Evolutionary conservation across 2,113 vertebrate species (phyloP), one percentile per base, ranked within the genome.

Genomic region (Entelurus aequoreus): DNA sequence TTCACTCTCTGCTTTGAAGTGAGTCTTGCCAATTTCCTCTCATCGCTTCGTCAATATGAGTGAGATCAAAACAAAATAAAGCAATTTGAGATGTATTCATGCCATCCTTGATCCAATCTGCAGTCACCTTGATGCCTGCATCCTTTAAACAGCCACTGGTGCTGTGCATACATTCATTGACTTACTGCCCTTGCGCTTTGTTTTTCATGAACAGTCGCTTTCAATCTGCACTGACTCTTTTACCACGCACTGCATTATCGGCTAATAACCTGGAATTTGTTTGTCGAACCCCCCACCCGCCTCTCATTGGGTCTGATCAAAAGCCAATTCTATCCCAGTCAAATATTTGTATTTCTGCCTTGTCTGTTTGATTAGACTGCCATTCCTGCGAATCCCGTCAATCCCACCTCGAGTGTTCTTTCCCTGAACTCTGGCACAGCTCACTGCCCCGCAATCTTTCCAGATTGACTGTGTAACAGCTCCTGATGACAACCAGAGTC

Each of bases 311-410:
- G 71, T 62, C 63, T 82, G 82, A 88, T 87, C 76, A 83, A 76
- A 84, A 85, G 79, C 62, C 81, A 80, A 84, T 84, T 75, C 81
- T 82, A 85, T 81, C 69, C 61, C 65, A 70, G 79, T 81, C 76
- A 84, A 88, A 87, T 84, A 80, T 88, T 84, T 85, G 77, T 82
- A 86, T 86, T 87, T 81, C 72, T 68, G 70, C 66, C 75, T 81
- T 69, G 76, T 80, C 79, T 77, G 76, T 83, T 84, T 81, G 78
- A 84, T 81, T 86, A 81, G 81, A 78, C 78, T 65, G 72, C 72
- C 72, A 67, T 57, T 77, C 68, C 73, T 65, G 72, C 72, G 71
- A 67, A 58, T 77, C 68, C 73, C 73, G 80, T 85, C 80, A 75
- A 75, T 80, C 75, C 74, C 14, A 60, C 74, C 57, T 73, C 47